phyloP scores from a whole-genome alignment of 2,888 invertebrate genomes.

The Idaea straminata region DNA sequence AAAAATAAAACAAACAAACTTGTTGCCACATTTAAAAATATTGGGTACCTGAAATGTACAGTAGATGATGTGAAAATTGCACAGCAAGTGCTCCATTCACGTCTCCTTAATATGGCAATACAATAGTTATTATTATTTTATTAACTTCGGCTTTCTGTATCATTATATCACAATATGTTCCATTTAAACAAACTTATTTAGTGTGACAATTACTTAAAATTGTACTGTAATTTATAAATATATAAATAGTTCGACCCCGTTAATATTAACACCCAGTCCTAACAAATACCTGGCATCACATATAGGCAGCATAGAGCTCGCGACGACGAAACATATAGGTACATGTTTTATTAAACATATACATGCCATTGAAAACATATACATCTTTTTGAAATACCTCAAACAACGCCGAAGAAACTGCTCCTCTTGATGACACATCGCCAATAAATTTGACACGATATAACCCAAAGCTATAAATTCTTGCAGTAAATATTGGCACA shows the following conservation, averaged over 20 bases:
- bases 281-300: constrained; percentile 72
- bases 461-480: background rate
- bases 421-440: constrained; percentile 47
- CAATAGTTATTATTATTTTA: constrained; percentile 3
- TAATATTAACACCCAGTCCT: constrained; percentile 36
- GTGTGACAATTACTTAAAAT: background rate
- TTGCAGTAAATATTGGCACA: background rate
- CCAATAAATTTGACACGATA: constrained; percentile 20
- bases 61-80: constrained; percentile 68
- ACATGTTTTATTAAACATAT: background rate
- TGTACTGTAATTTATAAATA: background rate
- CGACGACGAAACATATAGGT: constrained; percentile 50
- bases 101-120: constrained; percentile 43
- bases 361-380: constrained; percentile 53
- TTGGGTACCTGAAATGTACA: constrained; percentile 75
- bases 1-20: constrained; percentile 34
- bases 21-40: constrained; percentile 54
- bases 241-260: constrained; percentile 14
- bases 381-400: constrained; percentile 66
- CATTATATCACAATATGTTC: constrained; percentile 2
- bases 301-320: constrained; percentile 52
- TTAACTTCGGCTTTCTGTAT: constrained; percentile 5
- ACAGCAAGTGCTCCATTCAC: constrained; percentile 47
- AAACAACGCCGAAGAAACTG: constrained; percentile 60
- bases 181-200: constrained; percentile 12